A percentile compares a stretch with the other conserved stretches of the same genome.
Conservation (phyloP, 2,888 invertebrate species). For the Xestia ashworthii region DNA sequence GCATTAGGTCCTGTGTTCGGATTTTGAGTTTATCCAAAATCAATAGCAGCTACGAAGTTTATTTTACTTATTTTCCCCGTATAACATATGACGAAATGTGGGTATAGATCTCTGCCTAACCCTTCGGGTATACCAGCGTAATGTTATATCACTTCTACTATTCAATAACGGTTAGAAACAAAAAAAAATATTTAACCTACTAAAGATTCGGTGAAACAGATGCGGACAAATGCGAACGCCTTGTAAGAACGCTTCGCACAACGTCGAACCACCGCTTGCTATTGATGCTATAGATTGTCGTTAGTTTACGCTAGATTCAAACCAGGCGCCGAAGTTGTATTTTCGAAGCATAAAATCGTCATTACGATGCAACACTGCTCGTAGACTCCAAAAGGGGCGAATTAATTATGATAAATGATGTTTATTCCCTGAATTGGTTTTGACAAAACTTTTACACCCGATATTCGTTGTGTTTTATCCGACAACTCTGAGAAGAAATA, state of each 20-base stretch:
- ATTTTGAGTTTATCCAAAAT: too few species aligned
- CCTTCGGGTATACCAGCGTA: background rate
- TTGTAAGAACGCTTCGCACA: background rate
- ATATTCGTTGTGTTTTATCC: background rate
- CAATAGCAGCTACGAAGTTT: background rate
- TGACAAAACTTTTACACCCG: background rate
- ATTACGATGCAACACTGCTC: background rate
- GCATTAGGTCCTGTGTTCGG: too few species aligned
- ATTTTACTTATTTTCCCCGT: background rate
- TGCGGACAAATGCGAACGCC: background rate
- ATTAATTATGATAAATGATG: background rate
- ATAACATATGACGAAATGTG: background rate
- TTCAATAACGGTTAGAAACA: background rate
- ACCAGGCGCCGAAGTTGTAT: conserved; percentile 7
- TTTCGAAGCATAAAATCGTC: background rate
- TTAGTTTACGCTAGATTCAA: background rate
- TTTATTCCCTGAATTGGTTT: background rate
- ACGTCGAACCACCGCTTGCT: background rate
- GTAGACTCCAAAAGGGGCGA: background rate
- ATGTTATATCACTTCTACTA: background rate
- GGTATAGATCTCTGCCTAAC: background rate
- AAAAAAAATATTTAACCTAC: background rate
- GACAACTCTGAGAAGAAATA: background rate
- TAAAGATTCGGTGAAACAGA: background rate
- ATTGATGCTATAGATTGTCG: background rate